A percentile compares a stretch with the other conserved stretches of the same genome.
phyloP scores from a whole-genome alignment of 2,888 invertebrate genomes.

The Tenthredo scrophulariae region DNA sequence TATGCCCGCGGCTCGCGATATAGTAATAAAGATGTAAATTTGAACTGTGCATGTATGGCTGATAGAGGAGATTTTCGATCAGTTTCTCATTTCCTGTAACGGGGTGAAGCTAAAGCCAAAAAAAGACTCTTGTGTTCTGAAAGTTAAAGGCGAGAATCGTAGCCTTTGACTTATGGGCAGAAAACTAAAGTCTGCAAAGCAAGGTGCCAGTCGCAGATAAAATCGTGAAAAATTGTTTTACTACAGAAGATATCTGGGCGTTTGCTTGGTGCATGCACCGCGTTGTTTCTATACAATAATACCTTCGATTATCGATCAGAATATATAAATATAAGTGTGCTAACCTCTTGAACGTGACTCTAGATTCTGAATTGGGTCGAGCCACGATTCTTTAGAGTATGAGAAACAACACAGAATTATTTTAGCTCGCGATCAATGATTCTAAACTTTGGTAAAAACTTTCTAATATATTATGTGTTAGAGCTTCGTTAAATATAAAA shows the following conservation, averaged over 20 bases:
- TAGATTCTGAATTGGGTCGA: slow-evolving; percentile 7
- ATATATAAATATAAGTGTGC: neutral
- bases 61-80: neutral
- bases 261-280: neutral
- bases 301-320: slow-evolving; percentile 13
- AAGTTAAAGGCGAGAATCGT: neutral
- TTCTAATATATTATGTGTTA: neutral
- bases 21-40: slow-evolving; percentile 44
- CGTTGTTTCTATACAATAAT: neutral
- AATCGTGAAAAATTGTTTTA: neutral
- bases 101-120: neutral
- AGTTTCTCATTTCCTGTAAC: neutral
- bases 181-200: neutral
- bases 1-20: neutral
- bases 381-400: neutral
- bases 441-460: neutral
- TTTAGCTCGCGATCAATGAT: neutral
- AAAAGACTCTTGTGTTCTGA: neutral
- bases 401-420: neutral
- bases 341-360: slow-evolving; percentile 6
- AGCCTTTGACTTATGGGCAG: neutral
- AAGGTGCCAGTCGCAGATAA: neutral
- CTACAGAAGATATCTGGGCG: neutral
- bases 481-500: neutral
- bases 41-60: neutral